A percentile compares a stretch with the other conserved stretches of the same genome.
Evolutionary conservation across 1,140 invertebrate species (phyloP).

Genomic region (Drosophila kohkoa): DNA sequence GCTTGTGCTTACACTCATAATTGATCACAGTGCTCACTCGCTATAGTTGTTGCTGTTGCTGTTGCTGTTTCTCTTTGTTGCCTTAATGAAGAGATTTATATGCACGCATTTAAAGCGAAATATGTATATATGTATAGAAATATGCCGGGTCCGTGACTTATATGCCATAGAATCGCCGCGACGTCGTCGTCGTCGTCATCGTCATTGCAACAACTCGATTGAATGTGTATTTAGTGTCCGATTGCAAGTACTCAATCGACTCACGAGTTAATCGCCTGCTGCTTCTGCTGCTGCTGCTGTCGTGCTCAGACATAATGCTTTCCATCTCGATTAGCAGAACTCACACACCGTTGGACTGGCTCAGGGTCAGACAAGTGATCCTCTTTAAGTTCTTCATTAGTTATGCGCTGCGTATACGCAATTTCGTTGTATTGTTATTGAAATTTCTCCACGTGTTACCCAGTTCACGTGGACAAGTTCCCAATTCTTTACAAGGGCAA

Average conservation of each 20-base stretch:
- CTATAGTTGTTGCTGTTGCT: slow-evolving; percentile 9
- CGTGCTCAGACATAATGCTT: slow-evolving; percentile 36
- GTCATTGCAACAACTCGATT: slow-evolving; percentile 17
- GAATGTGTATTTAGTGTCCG: not conserved
- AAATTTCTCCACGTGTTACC: slow-evolving; percentile 22
- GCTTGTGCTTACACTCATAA: slow-evolving; percentile 15
- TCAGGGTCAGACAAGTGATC: slow-evolving; percentile 2
- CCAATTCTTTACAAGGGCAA: not conserved
- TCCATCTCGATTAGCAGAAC: slow-evolving; percentile 36
- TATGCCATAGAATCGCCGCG: slow-evolving; percentile 32
- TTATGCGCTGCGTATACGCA: slow-evolving; percentile 11
- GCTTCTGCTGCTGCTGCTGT: slow-evolving; percentile 38
- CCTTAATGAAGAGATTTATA: slow-evolving; percentile 55
- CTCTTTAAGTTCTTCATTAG: slow-evolving; percentile 1
- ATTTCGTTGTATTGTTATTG: not conserved
- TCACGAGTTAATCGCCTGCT: slow-evolving; percentile 47
- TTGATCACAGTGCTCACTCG: not conserved
- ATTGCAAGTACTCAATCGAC: not conserved
- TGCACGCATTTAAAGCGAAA: slow-evolving; percentile 43
- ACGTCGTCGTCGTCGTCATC: slow-evolving; percentile 9
- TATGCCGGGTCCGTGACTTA: slow-evolving; percentile 28
- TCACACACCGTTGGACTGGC: slow-evolving; percentile 1
- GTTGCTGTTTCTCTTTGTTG: slow-evolving; percentile 7
- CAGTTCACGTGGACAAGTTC: slow-evolving; percentile 17
- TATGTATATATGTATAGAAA: not conserved